Base-by-base conservation (phyloP, 2,888 invertebrate species). In the Girardia tigrina region DNA sequence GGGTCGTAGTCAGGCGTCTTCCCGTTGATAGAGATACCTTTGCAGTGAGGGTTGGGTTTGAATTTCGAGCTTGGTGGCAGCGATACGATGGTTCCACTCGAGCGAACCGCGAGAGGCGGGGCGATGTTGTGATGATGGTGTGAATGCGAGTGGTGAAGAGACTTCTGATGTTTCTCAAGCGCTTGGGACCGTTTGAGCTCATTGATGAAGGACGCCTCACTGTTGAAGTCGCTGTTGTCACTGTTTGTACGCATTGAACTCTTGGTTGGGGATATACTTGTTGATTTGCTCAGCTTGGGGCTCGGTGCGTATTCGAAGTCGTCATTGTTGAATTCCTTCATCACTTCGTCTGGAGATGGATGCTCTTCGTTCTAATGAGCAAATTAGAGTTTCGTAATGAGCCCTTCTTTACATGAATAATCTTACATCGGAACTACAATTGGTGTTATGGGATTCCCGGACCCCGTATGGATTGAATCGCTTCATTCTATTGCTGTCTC, bases 1-100 rank as follows among this genome's bases (percentile, higher is more conserved):
- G 83, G 82, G n/a, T 82, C 80, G 78, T 80, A 83, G 42, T 83
- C 82, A 1, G 29, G 23, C n/a, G 26, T 36, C 16, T 76, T 6
- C 75, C 23, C 26, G n/a, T 70, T 23, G 23, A 70, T 26, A 70
- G 23, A 70, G 12, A 70, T 26, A 12, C 70, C 20, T 70, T 70
- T 23, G 20, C 70, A 70, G 70, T 8, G 8, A 70, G 26, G 70
- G 70, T 36, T 36, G 36, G 36, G 36, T 36, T 36, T 36, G 36
- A 36, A 36, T 36, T 12, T 36, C 8, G 36, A 36, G 16, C 36
- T 36, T 36, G 36, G 8, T 16, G 36, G 36, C 8, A 36, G 36
- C 8, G 36, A 12, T 8, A 36, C 36, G 16, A 36, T 36, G 16
- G 16, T 16, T 12, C 36, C 36, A 36, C 12, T 12, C 16, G 36